Percentiles rank a stretch among this genome's conserved stretches.
These are phyloP conservation scores for Melanogrammus aeglefinus DNA, from an alignment of 2,797 vertebrate genomes.

Conservation along the genomic window DNA sequence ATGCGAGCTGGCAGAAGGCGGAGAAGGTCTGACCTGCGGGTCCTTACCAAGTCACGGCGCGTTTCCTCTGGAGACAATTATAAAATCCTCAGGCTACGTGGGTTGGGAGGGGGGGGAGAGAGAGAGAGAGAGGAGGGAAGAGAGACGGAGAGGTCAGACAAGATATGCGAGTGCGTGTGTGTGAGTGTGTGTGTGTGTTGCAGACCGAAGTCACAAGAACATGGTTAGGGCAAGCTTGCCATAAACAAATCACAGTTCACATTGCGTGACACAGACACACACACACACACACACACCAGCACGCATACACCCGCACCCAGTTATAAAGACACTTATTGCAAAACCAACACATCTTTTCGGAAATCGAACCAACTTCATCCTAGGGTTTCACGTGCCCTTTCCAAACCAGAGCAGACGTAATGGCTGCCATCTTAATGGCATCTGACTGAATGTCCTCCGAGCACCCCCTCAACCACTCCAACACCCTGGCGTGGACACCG, in stretches of 20 bases:
- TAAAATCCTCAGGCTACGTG: constrained; percentile 76
- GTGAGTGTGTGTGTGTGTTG: not conserved
- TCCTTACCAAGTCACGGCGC: constrained; percentile 71
- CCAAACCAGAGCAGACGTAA: not conserved
- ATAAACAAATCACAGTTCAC: not conserved
- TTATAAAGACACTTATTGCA: too few relatives aligned
- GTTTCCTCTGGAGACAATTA: constrained; percentile 77
- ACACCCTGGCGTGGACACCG: too few relatives aligned
- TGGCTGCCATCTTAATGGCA: not conserved
- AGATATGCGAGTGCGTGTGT: constrained; percentile 36
- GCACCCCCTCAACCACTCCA: too few relatives aligned
- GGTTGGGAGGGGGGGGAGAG: too few relatives aligned
- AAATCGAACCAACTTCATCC: not conserved
- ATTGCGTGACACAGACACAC: not conserved
- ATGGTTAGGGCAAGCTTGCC: not conserved
- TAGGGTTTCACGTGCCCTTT: not conserved
- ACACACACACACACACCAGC: not conserved
- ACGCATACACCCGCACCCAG: too few relatives aligned
- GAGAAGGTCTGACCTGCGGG: constrained; percentile 76
- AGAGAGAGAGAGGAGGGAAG: constrained; percentile 34
- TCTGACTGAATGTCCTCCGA: not conserved
- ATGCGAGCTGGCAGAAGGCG: not conserved
- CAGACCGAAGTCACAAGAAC: constrained; percentile 41
- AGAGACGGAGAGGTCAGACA: constrained; percentile 70
- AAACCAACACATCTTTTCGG: too few relatives aligned